Evolutionary conservation across 2,888 invertebrate genomes (phyloP), one percentile per base, ranked within the genome.

Genomic region (Ditula angustiorana): DNA sequence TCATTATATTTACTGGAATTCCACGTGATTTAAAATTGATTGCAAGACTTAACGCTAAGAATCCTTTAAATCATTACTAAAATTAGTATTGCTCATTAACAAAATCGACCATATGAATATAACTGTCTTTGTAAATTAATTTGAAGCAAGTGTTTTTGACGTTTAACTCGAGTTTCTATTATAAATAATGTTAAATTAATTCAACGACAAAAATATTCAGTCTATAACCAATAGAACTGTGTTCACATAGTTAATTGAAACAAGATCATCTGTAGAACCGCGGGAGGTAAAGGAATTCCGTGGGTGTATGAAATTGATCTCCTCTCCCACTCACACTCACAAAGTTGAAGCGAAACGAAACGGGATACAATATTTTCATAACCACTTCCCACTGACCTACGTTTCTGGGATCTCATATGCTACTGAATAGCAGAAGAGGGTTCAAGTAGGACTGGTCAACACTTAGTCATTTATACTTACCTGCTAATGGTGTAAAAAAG

Each of bases 181-280:
- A 35, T 2, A 30, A 21, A 35, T 11, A 62, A 61, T 52, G 24
- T 61, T 46, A 44, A 28, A 35, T 50, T 50, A 8, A 62, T 49
- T 57, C 19, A 26, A 53, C 33, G 33, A 47, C 37, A 59, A 33
- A 56, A 59, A 57, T 67, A 59, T 63, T 62, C 53, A 50, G 46
- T 55, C 59, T 30, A 58, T 64, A 47, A 59, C 47, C 58, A 64
- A 64, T 64, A 64, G 64, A 28, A 46, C 71, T 71, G 76, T 79
- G 73, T 76, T 77, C 77, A 76, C 74, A 75, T 77, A 74, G 79
- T 78, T 86, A 86, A 90, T 90, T 88, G 87, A 89, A 87, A 87
- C 81, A 78, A 84, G 82, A 83, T 83, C 81, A 78, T 82, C 76
- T 79, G 69, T 67, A 71, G 75, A 82, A 69, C 85, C 77, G 76